Percentiles rank a stretch among this genome's conserved stretches.
Evolutionary conservation across 2,888 invertebrate genomes (phyloP).

Genomic region (Lysandra coridon): DNA sequence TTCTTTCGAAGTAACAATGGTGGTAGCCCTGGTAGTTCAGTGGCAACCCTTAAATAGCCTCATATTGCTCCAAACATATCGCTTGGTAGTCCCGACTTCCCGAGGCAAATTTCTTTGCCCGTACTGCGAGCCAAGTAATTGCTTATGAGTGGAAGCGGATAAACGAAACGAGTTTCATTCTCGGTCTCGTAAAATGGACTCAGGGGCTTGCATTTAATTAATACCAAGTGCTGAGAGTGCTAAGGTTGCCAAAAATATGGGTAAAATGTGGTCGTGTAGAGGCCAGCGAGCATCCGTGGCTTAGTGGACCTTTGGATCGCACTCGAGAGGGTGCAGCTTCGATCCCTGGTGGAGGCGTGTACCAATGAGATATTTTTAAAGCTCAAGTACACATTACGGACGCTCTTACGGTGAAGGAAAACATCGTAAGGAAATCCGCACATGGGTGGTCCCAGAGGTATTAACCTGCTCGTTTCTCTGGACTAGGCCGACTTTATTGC

Average conservation of each 20-base stretch:
- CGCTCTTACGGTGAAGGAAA: too few species aligned
- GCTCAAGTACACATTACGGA: too few species aligned
- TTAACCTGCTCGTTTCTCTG: too few species aligned
- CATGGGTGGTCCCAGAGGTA: too few species aligned
- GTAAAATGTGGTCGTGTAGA: neutral
- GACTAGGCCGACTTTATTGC: too few species aligned
- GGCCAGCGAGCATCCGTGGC: too few species aligned
- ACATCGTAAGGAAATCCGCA: too few species aligned
- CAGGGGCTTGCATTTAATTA: constrained; percentile 78
- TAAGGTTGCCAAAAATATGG: neutral
- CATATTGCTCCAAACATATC: neutral
- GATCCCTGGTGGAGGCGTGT: too few species aligned
- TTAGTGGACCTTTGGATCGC: too few species aligned
- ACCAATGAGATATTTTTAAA: too few species aligned
- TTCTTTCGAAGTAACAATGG: neutral
- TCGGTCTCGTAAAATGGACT: constrained; percentile 74
- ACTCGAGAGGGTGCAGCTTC: too few species aligned
- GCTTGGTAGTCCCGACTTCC: constrained; percentile 57
- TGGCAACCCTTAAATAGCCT: neutral
- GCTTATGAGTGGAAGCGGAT: constrained; percentile 78
- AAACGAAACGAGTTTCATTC: constrained; percentile 75
- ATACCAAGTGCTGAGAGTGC: constrained; percentile 48
- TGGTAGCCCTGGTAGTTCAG: neutral
- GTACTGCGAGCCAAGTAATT: constrained; percentile 73
- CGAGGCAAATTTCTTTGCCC: constrained; percentile 72